These are phyloP conservation scores for Tetrao urogallus DNA, from an alignment of 2,113 vertebrate genomes.

Conservation along the genomic window DNA sequence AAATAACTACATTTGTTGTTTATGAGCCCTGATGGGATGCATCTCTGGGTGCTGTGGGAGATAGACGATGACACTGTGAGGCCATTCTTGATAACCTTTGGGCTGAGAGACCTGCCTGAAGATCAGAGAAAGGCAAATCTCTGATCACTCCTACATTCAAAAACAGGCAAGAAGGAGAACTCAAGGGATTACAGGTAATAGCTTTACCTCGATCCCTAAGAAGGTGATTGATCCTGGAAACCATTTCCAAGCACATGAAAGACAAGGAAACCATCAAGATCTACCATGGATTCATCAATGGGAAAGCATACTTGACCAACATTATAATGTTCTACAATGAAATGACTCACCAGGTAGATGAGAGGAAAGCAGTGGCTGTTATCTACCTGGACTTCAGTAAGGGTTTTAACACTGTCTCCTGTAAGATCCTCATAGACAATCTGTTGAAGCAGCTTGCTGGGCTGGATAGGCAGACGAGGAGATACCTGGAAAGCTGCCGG, in stretches of 20 bases:
- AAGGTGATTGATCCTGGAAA: not conserved
- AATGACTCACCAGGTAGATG: not conserved
- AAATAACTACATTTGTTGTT: not conserved
- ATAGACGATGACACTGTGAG: not conserved
- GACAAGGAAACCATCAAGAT: not conserved
- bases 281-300: not conserved
- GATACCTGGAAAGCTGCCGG: not conserved
- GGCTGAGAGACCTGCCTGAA: not conserved
- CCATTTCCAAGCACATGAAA: not conserved
- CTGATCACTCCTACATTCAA: not conserved
- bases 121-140: not conserved
- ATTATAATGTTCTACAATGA: not conserved
- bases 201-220: not conserved
- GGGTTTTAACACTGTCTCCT: not conserved
- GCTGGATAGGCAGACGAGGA: not conserved
- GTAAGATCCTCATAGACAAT: not conserved
- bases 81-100: not conserved
- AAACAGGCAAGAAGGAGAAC: not conserved
- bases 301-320: not conserved
- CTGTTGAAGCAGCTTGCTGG: not conserved
- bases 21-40: not conserved
- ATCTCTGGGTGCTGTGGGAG: not conserved
- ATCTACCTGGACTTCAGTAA: not conserved
- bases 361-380: not conserved
- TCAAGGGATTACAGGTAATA: not conserved